Base-by-base conservation (phyloP, 1,140 invertebrate genomes). In the Druon quercuslanigerum region DNA sequence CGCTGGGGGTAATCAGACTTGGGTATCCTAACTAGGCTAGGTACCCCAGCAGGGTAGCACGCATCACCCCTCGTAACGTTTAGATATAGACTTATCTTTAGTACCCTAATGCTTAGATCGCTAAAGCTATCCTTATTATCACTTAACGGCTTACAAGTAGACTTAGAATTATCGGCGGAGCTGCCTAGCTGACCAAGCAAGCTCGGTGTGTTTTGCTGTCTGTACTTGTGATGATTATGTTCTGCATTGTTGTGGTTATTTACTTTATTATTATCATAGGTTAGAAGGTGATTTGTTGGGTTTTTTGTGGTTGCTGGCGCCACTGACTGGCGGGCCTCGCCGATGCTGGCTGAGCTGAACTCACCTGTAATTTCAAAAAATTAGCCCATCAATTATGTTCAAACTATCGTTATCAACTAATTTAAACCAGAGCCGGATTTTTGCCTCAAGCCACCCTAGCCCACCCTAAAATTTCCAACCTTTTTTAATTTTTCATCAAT, bases 1-100 rank as follows among this genome's bases (percentile, higher is more conserved):
- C 89, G 87, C 87, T 87, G 88, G 90, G 90, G 89, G 85, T 87
- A 85, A 88, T 92, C 91, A 92, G 91, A 92, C 91, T 91, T 92
- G 91, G 88, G 89, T 92, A 92, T 91, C 91, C 90, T 92, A 92
- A 91, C 90, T 92, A 92, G 91, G 90, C 91, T 92, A 92, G 90
- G 89, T 91, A 89, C 89, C 89, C 89, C 90, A 89, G 87, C 87
- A 85, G 83, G 79, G 85, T 86, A 78, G 84, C 83, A 83, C 83
- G 81, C 84, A 85, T 88, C 86, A 85, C 86, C 87, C 86, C 88
- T 87, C 86, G 76, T 84, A 84, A 87, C 83, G 83, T 86, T 83
- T 87, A 87, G 81, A 88, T 87, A 79, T 86, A 87, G 80, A 85
- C 84, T 91, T 92, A 91, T 84, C 82, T 86, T 90, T 91, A 91